A percentile compares a stretch with the other conserved stretches of the same genome.
phyloP scores from a whole-genome alignment of 1,140 invertebrate species.

The Venturia canescens region DNA sequence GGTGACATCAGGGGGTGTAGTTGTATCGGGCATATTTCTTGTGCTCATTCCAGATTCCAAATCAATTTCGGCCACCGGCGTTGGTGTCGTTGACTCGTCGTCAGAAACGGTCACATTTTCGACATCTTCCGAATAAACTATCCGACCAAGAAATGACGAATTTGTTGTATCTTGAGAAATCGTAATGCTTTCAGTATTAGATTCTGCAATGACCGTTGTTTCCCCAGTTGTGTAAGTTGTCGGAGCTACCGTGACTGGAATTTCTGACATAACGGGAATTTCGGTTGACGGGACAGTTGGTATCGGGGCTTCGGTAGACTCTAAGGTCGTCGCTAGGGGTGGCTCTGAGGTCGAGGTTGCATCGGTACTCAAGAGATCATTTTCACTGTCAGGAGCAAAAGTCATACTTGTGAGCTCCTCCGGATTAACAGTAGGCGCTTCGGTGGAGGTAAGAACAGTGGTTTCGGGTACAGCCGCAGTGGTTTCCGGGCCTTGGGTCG shows the following conservation, averaged over 20 bases:
- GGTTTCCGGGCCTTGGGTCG: conserved; percentile 49
- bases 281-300: conserved; percentile 44
- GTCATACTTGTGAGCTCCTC: not conserved
- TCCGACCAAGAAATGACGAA: not conserved
- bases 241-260: conserved; percentile 35
- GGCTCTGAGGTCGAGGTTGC: conserved; percentile 45
- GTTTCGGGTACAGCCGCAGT: conserved; percentile 43
- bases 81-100: conserved; percentile 43
- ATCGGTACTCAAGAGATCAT: conserved; percentile 20
- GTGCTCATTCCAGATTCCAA: conserved; percentile 31
- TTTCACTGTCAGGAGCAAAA: not conserved
- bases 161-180: conserved; percentile 7
- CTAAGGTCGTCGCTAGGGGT: conserved; percentile 14
- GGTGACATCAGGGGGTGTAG: not conserved
- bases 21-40: conserved; percentile 26
- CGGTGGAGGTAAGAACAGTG: conserved; percentile 41
- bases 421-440: conserved; percentile 3
- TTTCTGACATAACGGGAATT: conserved; percentile 1
- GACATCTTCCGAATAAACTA: conserved; percentile 1
- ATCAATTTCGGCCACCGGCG: conserved; percentile 40
- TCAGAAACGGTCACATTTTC: conserved; percentile 10
- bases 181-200: conserved; percentile 25
- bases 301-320: conserved; percentile 18
- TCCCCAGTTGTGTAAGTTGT: conserved; percentile 40
- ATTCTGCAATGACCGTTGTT: conserved; percentile 5